Conservation (phyloP, 2,797 vertebrate genomes). For the Coendou prehensilis region DNA sequence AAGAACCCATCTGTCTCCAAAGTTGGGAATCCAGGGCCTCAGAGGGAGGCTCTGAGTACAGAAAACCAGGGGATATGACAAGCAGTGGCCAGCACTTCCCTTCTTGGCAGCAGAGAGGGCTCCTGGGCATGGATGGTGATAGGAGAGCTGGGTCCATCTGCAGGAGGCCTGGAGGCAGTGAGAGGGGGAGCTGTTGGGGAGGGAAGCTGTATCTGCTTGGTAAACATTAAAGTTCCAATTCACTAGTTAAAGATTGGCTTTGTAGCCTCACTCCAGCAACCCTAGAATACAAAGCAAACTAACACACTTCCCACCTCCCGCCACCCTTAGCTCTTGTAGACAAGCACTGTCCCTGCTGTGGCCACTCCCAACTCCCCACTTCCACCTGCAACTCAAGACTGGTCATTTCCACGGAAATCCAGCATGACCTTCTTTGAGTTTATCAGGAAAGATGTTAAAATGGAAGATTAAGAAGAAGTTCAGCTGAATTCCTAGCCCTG, state of each 20-base stretch:
- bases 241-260: constrained; percentile 89
- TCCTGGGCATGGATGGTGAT: neutral
- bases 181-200: constrained; percentile 81
- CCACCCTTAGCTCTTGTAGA: neutral
- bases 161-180: neutral
- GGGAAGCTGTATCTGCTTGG: constrained; percentile 89
- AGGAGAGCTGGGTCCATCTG: neutral
- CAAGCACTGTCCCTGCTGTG: neutral
- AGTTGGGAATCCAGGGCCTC: constrained; percentile 84
- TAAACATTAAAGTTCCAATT: constrained; percentile 91
- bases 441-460: constrained; percentile 26
- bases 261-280: constrained; percentile 81
- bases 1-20: constrained; percentile 87
- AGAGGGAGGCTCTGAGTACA: constrained; percentile 68
- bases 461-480: neutral
- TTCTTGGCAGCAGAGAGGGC: neutral
- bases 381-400: neutral
- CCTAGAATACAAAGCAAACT: constrained; percentile 86
- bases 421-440: constrained; percentile 58
- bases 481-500: neutral
- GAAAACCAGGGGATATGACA: neutral
- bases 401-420: constrained; percentile 63
- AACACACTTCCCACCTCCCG: constrained; percentile 1
- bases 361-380: neutral
- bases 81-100: constrained; percentile 20